phyloP scores from a whole-genome alignment of 2,797 vertebrate genomes.

The Sparidentex hasta region DNA sequence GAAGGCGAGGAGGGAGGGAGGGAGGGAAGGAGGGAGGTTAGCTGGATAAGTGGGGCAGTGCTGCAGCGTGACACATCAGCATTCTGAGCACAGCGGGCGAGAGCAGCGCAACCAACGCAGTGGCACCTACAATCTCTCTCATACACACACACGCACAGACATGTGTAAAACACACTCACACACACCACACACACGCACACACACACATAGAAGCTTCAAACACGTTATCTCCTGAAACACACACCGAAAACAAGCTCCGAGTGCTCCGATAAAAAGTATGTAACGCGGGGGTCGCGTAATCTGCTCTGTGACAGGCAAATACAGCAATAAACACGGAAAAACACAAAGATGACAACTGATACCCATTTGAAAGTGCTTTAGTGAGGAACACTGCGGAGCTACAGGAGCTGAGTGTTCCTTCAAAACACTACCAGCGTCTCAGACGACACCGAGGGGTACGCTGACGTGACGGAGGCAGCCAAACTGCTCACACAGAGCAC shows the following conservation, averaged over 20 bases:
- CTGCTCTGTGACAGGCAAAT: neutral
- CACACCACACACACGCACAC: neutral
- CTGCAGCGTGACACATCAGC: slow-evolving; percentile 89
- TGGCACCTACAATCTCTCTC: slow-evolving; percentile 59
- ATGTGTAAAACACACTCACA: slow-evolving; percentile 14
- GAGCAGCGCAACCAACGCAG: slow-evolving; percentile 75
- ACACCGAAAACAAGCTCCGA: slow-evolving; percentile 24
- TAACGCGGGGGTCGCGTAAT: slow-evolving; percentile 32
- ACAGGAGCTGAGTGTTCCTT: slow-evolving; percentile 46
- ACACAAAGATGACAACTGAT: slow-evolving; percentile 45
- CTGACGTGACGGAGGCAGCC: slow-evolving; percentile 33
- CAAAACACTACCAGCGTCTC: slow-evolving; percentile 34
- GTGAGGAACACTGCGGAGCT: slow-evolving; percentile 49
- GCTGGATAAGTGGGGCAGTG: slow-evolving; percentile 87
- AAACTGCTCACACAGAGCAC: neutral
- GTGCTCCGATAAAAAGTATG: slow-evolving; percentile 32
- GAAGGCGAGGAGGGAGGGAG: slow-evolving; percentile 39
- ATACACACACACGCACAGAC: slow-evolving; percentile 32
- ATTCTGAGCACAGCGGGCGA: slow-evolving; percentile 84
- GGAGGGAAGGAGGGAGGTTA: slow-evolving; percentile 79
- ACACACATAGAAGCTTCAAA: slow-evolving; percentile 33
- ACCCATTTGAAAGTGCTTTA: slow-evolving; percentile 19
- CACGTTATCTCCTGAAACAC: slow-evolving; percentile 45
- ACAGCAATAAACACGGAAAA: slow-evolving; percentile 4
- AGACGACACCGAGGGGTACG: slow-evolving; percentile 18